Evolutionary conservation across 2,888 invertebrate species (phyloP).

Genomic region (Shargacucullia verbasci): DNA sequence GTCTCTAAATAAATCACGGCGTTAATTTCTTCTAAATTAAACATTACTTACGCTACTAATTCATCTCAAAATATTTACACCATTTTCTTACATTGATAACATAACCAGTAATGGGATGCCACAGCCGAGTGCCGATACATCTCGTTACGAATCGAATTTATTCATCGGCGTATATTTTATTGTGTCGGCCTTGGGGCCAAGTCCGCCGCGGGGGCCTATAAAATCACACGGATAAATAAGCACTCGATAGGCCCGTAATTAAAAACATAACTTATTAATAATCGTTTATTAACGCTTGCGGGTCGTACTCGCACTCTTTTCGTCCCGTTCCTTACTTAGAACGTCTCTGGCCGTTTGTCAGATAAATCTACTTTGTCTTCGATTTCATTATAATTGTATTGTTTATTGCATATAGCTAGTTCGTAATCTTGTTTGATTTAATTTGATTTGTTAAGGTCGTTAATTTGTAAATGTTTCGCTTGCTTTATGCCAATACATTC

Average conservation of each 20-base stretch:
- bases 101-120: conserved; percentile 71
- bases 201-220: conserved; percentile 85
- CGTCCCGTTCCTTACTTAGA: conserved; percentile 33
- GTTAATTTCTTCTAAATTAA: conserved; percentile 21
- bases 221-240: conserved; percentile 88
- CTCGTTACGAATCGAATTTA: conserved; percentile 87
- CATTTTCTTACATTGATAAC: conserved; percentile 66
- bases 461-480: conserved; percentile 24
- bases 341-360: conserved; percentile 36
- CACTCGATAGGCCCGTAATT: conserved; percentile 83
- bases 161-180: conserved; percentile 85
- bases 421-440: conserved; percentile 47
- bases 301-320: conserved; percentile 66
- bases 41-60: conserved; percentile 30
- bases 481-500: conserved; percentile 7
- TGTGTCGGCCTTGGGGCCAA: conserved; percentile 71
- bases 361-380: conserved; percentile 52
- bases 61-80: conserved; percentile 64
- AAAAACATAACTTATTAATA: conserved; percentile 88
- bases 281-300: conserved; percentile 86
- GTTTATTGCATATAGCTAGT: conserved; percentile 47
- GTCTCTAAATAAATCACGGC: conserved; percentile 34
- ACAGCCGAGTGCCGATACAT: conserved; percentile 80
- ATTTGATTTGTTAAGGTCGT: conserved; percentile 49
- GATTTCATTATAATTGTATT: conserved; percentile 50